Evolutionary conservation across 2,888 invertebrate species (phyloP), one percentile per base, ranked within the genome.

Genomic region (Cacoxenus indagator): DNA sequence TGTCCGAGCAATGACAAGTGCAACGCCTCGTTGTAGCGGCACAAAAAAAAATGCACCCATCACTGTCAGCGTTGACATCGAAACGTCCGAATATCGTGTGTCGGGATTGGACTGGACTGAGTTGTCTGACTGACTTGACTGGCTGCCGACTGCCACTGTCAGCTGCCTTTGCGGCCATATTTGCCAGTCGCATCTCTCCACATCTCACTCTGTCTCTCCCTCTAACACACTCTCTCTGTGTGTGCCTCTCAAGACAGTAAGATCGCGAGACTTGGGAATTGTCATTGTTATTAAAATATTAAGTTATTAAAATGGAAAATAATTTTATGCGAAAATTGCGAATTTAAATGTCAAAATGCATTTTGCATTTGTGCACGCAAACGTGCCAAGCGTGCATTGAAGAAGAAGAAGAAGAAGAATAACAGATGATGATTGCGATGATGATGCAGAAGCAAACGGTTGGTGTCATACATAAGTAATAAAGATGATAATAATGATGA

Each of bases 301-400:
- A 48, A 67, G 29, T 62, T 67, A 69, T 72, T 67, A 57, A 77
- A 75, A 70, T 81, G 66, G 72, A 76, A 83, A 80, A 81, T 81
- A 80, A 82, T 83, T 83, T 81, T 83, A 79, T 81, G 83, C 82
- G 78, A 81, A 81, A 79, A 81, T 80, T 82, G 82, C 81, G 77
- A 81, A 81, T 80, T 83, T 77, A 83, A 83, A 78, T 83, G 83
- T 81, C 83, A 78, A 78, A 82, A 83, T 76, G 83, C 76, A 83
- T 81, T 81, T 82, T 27, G 57, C 9, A n/a, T n/a, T n/a, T n/a
- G n/a, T n/a, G n/a, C n/a, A n/a, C n/a, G n/a, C n/a, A n/a, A n/a
- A n/a, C n/a, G n/a, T n/a, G n/a, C n/a, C n/a, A n/a, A n/a, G n/a
- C n/a, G n/a, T n/a, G n/a, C n/a, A n/a, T n/a, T n/a, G n/a, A n/a